Base-by-base conservation (phyloP, 2,797 vertebrate genomes). In the Falco rusticolus region DNA sequence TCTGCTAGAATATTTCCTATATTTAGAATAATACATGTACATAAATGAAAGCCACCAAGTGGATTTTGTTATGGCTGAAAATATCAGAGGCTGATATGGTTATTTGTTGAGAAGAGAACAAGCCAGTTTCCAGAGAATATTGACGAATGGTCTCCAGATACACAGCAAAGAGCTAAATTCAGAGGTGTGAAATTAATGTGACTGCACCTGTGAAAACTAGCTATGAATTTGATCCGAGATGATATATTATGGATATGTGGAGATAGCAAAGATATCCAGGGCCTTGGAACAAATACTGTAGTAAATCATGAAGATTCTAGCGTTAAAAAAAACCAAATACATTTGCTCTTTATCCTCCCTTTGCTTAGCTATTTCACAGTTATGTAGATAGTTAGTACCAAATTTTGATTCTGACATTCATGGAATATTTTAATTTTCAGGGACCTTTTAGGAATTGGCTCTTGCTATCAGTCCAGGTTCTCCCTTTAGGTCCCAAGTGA, bases 101-200 rank as follows among this genome's bases (percentile, higher is more conserved):
- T 93, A 87, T 89, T 94, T 95, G 75, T 89, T 91, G 84, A 89
- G 92, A 93, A 87, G 54, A 47, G 65, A 89, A 81, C 57, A 77
- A 87, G 88, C 64, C 53, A 54, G 31, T 74, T 94, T 92, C 78
- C 63, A 77, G 75, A 92, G 68, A 94, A 80, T 95, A 90, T 80
- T 97, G 94, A 96, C 94, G 68, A 94, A 94, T 89, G 75, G 71
- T 94, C 82, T 83, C 84, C 78, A 90, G 93, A 92, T 63, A 93
- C 68, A 83, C 56, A 87, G 88, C 47, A 95, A 94, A 89, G 75
- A 92, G 68, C 90, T 89, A 82, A 95, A 96, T 95, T 94, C 91
- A 87, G 86, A 95, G 71, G 86, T 96, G 84, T 91, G 93, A 95
- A 95, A 93, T 95, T 95, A 92, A 92, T 91, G 81, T 79, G 95